phyloP scores from a whole-genome alignment of 2,888 invertebrate genomes.

The Pachycephus smyrnensis region DNA sequence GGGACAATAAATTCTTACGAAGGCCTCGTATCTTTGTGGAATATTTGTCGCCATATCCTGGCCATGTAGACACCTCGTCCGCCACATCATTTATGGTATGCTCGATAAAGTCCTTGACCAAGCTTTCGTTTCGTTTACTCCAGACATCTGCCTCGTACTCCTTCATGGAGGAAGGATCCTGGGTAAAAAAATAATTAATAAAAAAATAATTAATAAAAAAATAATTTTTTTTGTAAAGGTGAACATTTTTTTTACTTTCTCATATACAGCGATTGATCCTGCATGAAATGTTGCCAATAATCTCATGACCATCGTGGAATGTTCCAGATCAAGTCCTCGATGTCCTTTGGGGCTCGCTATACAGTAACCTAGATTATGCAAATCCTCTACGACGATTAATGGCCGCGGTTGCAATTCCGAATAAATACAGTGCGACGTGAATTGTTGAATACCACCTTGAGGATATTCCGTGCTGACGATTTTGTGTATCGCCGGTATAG shows the following conservation, averaged over 20 bases:
- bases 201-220: background rate
- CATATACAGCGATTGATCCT: constrained; percentile 13
- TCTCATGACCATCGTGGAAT: constrained; percentile 16
- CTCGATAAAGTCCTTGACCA: constrained; percentile 8
- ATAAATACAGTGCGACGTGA: constrained; percentile 19
- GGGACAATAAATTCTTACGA: background rate
- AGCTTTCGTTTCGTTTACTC: background rate
- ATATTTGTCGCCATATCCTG: constrained; percentile 17
- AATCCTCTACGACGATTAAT: constrained; percentile 17
- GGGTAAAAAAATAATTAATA: background rate
- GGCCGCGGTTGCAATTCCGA: constrained; percentile 15
- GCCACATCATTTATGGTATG: constrained; percentile 5
- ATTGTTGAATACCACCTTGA: background rate
- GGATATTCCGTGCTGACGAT: background rate
- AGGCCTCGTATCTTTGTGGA: constrained; percentile 14
- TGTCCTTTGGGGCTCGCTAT: constrained; percentile 10
- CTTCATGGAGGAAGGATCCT: constrained; percentile 15
- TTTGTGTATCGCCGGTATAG: constrained; percentile 15
- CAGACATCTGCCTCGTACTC: background rate
- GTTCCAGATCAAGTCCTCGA: constrained; percentile 20
- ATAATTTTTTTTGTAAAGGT: background rate
- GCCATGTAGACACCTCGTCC: constrained; percentile 15
- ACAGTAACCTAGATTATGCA: background rate
- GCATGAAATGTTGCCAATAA: constrained; percentile 19
- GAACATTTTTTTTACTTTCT: constrained; percentile 9